Evolutionary conservation across 2,888 invertebrate genomes (phyloP).

Genomic region (Pandemis heparana): DNA sequence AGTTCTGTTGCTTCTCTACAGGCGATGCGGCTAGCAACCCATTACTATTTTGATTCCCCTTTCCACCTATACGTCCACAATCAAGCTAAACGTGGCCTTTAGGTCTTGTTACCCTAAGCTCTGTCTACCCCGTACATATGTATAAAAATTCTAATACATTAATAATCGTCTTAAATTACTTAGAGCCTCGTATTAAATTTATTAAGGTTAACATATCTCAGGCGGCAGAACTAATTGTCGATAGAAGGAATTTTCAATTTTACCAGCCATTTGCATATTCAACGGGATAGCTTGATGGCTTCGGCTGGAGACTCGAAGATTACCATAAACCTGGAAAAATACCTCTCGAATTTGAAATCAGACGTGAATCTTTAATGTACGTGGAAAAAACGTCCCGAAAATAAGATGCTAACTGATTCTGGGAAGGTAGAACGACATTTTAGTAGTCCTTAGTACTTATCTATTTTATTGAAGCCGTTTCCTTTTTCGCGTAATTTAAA

Average conservation of each 20-base stretch:
- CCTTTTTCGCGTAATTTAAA: too few relatives aligned
- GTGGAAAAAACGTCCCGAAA: slow-evolving; percentile 4
- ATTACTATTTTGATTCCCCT: too few relatives aligned
- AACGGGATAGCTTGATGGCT: slow-evolving; percentile 64
- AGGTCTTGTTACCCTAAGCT: too few relatives aligned
- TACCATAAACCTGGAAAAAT: slow-evolving; percentile 61
- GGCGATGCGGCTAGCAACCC: too few relatives aligned
- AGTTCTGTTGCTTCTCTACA: too few relatives aligned
- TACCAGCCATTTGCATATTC: slow-evolving; percentile 75
- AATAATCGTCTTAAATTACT: not conserved
- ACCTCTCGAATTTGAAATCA: slow-evolving; percentile 36
- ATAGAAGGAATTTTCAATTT: slow-evolving; percentile 74
- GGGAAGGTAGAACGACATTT: not conserved
- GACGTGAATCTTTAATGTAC: slow-evolving; percentile 21
- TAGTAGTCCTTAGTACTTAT: not conserved
- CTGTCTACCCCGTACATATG: too few relatives aligned
- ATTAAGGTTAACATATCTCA: slow-evolving; percentile 10
- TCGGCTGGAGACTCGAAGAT: slow-evolving; percentile 57
- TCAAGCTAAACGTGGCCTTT: too few relatives aligned
- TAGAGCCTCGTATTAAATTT: not conserved
- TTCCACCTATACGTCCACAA: too few relatives aligned
- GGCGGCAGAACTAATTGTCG: slow-evolving; percentile 48
- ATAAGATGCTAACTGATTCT: not conserved
- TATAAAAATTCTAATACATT: not conserved
- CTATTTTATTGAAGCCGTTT: too few relatives aligned